Evolutionary conservation across 2,797 vertebrate species (phyloP), one percentile per base, ranked within the genome.

Genomic region (Lepilemur ruficaudatus): DNA sequence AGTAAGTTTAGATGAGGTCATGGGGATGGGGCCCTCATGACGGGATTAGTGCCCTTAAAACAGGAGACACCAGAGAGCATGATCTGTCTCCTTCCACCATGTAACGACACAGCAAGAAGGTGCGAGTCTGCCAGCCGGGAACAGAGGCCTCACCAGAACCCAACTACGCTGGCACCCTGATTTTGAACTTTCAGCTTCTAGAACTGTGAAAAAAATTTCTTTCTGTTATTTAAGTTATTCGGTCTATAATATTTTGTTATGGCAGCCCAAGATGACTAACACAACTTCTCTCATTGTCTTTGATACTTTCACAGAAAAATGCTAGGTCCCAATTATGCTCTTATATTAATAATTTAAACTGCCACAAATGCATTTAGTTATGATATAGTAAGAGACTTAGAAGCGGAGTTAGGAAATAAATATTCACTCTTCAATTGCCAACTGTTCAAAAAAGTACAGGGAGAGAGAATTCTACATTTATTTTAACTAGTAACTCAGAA

Each of bases 401-500:
- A 94, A 92, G 59, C 50, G 22, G 35, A 63, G 38, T 83, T 85
- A 38, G 87, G 76, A 91, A 94, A 93, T 91, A 95, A 92, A 76
- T 38, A 79, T 32, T 67, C 70, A 83, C 70, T 91, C 79, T 94
- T 95, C 82, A 97, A 80, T 57, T 90, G 38, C 73, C 92, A 96
- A 67, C 63, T 92, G 63, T 79, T 96, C 70, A 32, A 65, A 93
- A 93, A 96, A 78, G 75, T 46, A 38, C 38, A 69, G 25, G 18
- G 12, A 57, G 59, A 50, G 38, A 6, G 35, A 20, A 38, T 20
- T 43, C 69, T 63, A 38, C 82, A 87, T 90, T 95, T 92, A 93
- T 96, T 97, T 93, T 93, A 96, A 88, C 93, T 94, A 97, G 93
- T 75, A 93, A 94, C 83, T 90, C 63, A 94, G 96, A 96, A 96